Evolutionary conservation across 2,113 vertebrate species (phyloP), one percentile per base, ranked within the genome.

Genomic region (Seriola quinqueradiata): DNA sequence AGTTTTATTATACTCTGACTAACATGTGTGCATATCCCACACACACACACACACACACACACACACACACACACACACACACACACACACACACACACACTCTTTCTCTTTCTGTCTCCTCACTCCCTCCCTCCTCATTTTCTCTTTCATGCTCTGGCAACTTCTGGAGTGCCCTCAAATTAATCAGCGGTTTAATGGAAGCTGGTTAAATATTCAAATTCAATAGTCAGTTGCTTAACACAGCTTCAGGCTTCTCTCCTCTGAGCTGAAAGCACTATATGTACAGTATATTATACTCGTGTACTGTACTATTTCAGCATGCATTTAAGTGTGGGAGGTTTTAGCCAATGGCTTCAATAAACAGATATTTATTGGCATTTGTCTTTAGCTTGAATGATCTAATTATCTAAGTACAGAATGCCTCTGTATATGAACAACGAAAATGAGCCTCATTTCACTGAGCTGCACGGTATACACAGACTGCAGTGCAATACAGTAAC

Each of bases 111-210:
- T 40, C 50, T 14, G 34, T 60, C 46, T 61, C 60, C 48, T 38
- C 36, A 0, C 63, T 64, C 38, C 57, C 71, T 76, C 61, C 63
- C 57, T 69, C 65, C 80, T 70, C 77, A 71, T 82, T 86, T 67
- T 63, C 74, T 64, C 68, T 83, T 87, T 87, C 88, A 92, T 88
- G 92, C 87, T 86, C 83, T 46, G 71, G 80, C 72, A 90, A 91
- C 87, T 91, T 90, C 76, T 87, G 81, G 75, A 89, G 89, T 73
- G 69, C 81, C 57, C 79, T 90, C 78, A 91, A 91, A 92, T 93
- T 85, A 95, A 95, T 93, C 87, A 91, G 79, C 21, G 50, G 82
- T 92, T 94, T 92, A 92, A 93, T 91, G 76, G 85, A 91, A 86
- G 74, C 89, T 86, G 42, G 70, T 90, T 84, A 90, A 83, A 92